phyloP scores from a whole-genome alignment of 2,113 vertebrate genomes.

The Eudyptes chrysolophus region DNA sequence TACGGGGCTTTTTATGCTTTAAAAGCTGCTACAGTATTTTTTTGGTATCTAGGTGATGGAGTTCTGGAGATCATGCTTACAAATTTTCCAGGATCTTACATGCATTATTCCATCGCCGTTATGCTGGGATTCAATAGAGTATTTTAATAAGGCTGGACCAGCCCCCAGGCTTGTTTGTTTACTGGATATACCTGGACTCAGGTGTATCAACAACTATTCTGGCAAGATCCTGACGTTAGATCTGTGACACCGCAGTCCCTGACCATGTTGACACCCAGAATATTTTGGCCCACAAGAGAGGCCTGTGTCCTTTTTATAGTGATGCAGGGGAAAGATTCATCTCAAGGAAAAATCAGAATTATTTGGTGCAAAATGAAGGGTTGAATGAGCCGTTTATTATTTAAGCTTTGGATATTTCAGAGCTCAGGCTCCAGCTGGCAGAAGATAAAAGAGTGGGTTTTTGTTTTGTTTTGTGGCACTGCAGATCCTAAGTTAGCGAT shows the following conservation, averaged over 20 bases:
- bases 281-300: neutral
- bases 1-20: neutral
- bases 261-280: neutral
- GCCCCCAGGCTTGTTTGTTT: neutral
- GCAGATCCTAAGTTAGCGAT: neutral
- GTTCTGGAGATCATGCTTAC: neutral
- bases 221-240: neutral
- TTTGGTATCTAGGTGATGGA: neutral
- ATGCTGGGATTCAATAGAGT: neutral
- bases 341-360: neutral
- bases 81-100: neutral
- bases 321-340: neutral
- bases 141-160: neutral
- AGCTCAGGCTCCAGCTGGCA: conserved; percentile 43
- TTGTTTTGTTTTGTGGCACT: conserved; percentile 12
- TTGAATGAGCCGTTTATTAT: neutral
- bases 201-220: neutral
- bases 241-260: neutral
- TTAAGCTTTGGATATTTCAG: conserved; percentile 3
- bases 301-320: neutral
- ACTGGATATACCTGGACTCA: neutral
- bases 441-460: conserved; percentile 18
- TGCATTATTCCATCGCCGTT: neutral
- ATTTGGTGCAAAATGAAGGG: neutral
- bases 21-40: neutral